Evolutionary conservation across 2,888 invertebrate genomes (phyloP).

Genomic region (Neocrepidodera transversa): DNA sequence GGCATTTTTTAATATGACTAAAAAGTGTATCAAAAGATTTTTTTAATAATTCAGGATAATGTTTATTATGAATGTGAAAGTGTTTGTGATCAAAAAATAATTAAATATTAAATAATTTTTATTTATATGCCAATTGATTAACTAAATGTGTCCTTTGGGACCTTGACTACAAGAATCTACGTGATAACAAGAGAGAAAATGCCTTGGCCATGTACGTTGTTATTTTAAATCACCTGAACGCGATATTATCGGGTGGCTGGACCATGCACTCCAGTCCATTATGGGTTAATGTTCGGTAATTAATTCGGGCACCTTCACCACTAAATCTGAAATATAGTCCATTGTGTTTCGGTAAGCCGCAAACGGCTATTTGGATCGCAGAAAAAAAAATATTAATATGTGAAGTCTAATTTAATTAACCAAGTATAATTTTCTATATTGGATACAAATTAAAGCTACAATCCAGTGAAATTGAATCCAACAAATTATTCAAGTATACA

Average conservation of each 20-base stretch:
- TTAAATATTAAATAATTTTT: too few relatives aligned
- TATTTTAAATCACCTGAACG: conserved; percentile 50
- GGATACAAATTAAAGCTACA: conserved; percentile 18
- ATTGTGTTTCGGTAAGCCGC: conserved; percentile 43
- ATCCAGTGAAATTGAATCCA: conserved; percentile 20
- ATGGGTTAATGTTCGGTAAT: conserved; percentile 47
- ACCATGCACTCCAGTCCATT: conserved; percentile 47
- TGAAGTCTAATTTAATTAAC: too few relatives aligned
- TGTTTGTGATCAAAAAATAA: too few relatives aligned
- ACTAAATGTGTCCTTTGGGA: too few relatives aligned
- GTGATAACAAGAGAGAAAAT: conserved; percentile 44
- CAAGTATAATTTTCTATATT: too few relatives aligned
- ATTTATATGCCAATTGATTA: too few relatives aligned
- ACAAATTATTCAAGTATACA: conserved; percentile 20
- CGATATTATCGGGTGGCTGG: conserved; percentile 48
- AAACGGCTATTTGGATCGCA: too few relatives aligned
- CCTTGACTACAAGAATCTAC: conserved; percentile 35
- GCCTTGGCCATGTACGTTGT: conserved; percentile 47
- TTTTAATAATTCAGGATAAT: too few relatives aligned
- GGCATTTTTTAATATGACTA: too few relatives aligned
- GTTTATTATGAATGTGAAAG: too few relatives aligned
- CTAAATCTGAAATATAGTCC: conserved; percentile 47
- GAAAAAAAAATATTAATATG: too few relatives aligned
- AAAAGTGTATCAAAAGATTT: too few relatives aligned
- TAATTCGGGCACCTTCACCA: conserved; percentile 45